A percentile compares a stretch with the other conserved stretches of the same genome.
These are phyloP conservation scores for Anastrepha obliqua DNA, from an alignment of 1,140 invertebrate species.

Conservation along the genomic window DNA sequence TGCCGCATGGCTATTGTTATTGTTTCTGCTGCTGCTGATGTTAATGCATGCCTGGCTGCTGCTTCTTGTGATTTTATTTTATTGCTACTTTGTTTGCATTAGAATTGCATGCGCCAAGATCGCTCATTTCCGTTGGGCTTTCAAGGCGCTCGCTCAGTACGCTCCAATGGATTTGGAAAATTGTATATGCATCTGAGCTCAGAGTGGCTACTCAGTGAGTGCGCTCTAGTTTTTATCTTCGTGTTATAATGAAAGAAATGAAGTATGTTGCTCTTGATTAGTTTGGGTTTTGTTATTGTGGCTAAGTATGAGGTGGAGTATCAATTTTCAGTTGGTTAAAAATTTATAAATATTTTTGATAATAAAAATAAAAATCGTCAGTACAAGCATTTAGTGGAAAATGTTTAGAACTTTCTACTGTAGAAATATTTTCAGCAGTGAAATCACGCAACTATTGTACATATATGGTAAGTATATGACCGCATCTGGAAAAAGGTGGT, in stretches of 20 bases:
- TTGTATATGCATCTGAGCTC: neutral
- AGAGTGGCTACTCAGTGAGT: neutral
- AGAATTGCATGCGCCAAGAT: constrained; percentile 56
- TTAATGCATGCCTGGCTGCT: neutral
- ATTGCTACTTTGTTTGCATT: neutral
- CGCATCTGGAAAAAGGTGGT: too few relatives aligned
- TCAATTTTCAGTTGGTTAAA: too few relatives aligned
- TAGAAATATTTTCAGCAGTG: too few relatives aligned
- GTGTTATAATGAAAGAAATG: neutral
- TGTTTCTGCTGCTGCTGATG: neutral
- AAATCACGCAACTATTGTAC: too few relatives aligned
- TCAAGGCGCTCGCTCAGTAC: constrained; percentile 64
- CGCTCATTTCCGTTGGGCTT: constrained; percentile 63
- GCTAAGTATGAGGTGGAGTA: neutral
- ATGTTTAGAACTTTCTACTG: too few relatives aligned
- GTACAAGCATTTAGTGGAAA: too few relatives aligned
- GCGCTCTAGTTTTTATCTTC: neutral
- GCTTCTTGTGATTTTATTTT: neutral
- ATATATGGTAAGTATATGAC: too few relatives aligned
- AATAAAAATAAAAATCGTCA: too few relatives aligned
- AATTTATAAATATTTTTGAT: too few relatives aligned
- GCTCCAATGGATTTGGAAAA: constrained; percentile 35
- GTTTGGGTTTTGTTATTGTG: too few relatives aligned
- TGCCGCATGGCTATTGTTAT: neutral
- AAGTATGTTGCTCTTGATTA: neutral